Conservation (phyloP, 2,797 vertebrate genomes). For the Sebastes itinus region DNA sequence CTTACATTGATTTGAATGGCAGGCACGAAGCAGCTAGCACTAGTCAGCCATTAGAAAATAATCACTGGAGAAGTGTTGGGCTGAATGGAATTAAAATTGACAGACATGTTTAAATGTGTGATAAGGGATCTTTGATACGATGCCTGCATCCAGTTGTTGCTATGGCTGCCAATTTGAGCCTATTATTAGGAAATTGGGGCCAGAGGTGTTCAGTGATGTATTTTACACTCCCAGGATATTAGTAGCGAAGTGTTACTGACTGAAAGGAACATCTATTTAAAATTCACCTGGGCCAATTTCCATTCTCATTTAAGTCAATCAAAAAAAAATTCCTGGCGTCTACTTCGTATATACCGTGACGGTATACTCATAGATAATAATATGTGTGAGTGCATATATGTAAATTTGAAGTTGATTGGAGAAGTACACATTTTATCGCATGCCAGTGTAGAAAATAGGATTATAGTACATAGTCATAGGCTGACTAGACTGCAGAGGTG, state of each 20-base stretch:
- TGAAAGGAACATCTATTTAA: not conserved
- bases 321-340: not conserved
- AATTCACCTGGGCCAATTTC: not conserved
- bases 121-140: conserved; percentile 60
- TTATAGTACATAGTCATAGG: not conserved
- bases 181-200: conserved; percentile 27
- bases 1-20: conserved; percentile 43
- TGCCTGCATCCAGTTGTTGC: conserved; percentile 32
- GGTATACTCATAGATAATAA: not conserved
- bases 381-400: not conserved
- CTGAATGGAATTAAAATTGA: conserved; percentile 46
- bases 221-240: conserved; percentile 30
- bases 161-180: conserved; percentile 37
- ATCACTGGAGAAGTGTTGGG: conserved; percentile 45
- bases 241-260: conserved; percentile 8
- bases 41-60: conserved; percentile 45
- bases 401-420: not conserved
- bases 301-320: not conserved
- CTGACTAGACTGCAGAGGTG: not conserved
- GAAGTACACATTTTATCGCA: not conserved
- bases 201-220: conserved; percentile 12
- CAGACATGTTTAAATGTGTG: conserved; percentile 34
- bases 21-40: conserved; percentile 24
- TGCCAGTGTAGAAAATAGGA: not conserved
- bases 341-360: not conserved